Conservation (phyloP, 2,888 invertebrate genomes). For the Acrobeloides nanus region DNA sequence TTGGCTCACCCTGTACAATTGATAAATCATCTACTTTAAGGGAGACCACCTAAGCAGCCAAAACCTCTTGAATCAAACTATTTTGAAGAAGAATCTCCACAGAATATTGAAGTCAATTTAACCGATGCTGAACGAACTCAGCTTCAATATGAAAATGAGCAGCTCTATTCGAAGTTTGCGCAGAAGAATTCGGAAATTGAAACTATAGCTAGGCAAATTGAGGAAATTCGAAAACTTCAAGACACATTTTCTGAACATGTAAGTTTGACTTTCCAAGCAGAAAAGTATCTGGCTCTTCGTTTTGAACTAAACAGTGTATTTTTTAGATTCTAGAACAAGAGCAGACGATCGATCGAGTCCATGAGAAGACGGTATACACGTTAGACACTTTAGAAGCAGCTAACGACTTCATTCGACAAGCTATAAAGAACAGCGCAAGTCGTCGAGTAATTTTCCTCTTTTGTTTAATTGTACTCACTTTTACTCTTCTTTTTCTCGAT, state of each 20-base stretch:
- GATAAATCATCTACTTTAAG: no score
- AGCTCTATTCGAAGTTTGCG: constrained; percentile 18
- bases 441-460: constrained; percentile 87
- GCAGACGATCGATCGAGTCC: constrained; percentile 80
- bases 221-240: constrained; percentile 88
- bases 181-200: constrained; percentile 32
- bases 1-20: no score
- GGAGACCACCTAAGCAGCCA: no score
- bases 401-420: constrained; percentile 87
- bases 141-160: constrained; percentile 25
- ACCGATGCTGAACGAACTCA: constrained; percentile 25
- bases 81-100: no score
- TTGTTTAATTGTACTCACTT: constrained; percentile 87
- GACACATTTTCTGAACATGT: constrained; percentile 92
- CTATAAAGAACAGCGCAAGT: constrained; percentile 88
- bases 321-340: constrained; percentile 62
- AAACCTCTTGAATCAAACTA: no score
- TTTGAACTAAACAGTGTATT: not conserved
- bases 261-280: not conserved
- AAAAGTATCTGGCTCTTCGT: not conserved
- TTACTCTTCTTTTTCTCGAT: constrained; percentile 87
- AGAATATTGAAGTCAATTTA: no score
- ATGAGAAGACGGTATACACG: constrained; percentile 77
- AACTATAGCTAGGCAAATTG: constrained; percentile 67
- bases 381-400: constrained; percentile 92